Percentiles rank a stretch among this genome's conserved stretches.
These are phyloP conservation scores for Meandrina meandrites DNA, from an alignment of 92 coral and sea anemone genomes.

Conservation along the genomic window DNA sequence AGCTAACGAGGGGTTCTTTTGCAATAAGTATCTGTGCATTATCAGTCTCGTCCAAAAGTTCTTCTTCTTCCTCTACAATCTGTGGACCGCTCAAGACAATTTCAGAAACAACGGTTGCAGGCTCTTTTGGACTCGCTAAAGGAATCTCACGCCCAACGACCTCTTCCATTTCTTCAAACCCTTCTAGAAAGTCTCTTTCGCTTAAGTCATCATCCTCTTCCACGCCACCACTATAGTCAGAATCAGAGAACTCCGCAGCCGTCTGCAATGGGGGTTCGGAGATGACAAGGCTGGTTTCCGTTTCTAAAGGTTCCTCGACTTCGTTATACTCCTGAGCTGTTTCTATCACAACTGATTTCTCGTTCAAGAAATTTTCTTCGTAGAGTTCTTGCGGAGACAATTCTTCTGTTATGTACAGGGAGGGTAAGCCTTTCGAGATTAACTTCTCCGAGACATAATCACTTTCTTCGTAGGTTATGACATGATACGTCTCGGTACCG, in stretches of 20 bases:
- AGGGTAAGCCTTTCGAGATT: constrained; percentile 24
- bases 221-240: background rate
- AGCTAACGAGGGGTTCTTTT: background rate
- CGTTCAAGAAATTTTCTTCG: constrained; percentile 33
- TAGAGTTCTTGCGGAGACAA: constrained; percentile 18
- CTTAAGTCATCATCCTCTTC: constrained; percentile 48
- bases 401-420: constrained; percentile 33
- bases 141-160: constrained; percentile 21
- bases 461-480: constrained; percentile 2
- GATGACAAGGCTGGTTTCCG: background rate
- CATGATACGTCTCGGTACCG: constrained; percentile 10
- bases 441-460: constrained; percentile 23
- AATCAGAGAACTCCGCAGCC: constrained; percentile 12
- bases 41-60: constrained; percentile 20
- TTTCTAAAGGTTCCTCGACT: constrained; percentile 30
- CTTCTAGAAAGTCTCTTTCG: constrained; percentile 59
- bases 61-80: constrained; percentile 11
- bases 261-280: constrained; percentile 11
- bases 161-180: constrained; percentile 50
- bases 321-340: constrained; percentile 24
- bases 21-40: background rate
- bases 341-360: constrained; percentile 10
- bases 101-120: background rate
- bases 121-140: background rate
- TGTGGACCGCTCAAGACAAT: background rate